Percentiles rank a stretch among this genome's conserved stretches.
Conservation (phyloP, 2,797 vertebrate genomes). For the Muscicapa striata region DNA sequence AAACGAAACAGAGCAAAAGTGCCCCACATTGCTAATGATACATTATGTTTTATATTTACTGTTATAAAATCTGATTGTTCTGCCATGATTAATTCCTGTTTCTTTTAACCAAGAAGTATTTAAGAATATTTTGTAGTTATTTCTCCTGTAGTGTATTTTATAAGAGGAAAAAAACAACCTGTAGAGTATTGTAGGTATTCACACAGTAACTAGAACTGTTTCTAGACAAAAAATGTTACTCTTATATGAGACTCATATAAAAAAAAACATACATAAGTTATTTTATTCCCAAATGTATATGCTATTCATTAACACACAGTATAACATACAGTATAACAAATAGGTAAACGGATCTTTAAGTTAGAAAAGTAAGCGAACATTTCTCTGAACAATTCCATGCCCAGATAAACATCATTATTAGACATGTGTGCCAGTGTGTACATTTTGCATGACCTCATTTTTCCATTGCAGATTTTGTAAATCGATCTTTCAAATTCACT, state of each 20-base stretch:
- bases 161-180: background rate
- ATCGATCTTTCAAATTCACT: background rate
- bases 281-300: background rate
- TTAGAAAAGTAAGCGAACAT: background rate
- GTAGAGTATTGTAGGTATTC: background rate
- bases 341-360: background rate
- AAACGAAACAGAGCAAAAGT: background rate
- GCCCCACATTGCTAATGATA: background rate
- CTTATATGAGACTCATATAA: background rate
- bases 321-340: background rate
- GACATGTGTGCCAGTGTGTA: background rate
- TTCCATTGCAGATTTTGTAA: background rate
- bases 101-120: background rate
- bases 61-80: background rate
- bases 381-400: background rate
- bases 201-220: background rate
- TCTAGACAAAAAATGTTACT: background rate
- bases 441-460: background rate
- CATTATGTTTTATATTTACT: background rate
- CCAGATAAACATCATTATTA: background rate
- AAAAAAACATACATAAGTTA: background rate
- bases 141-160: background rate
- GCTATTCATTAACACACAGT: background rate
- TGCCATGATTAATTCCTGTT: background rate
- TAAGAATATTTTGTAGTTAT: background rate